Conservation (phyloP, 2,888 invertebrate species). For the Trachelus tabidus region DNA sequence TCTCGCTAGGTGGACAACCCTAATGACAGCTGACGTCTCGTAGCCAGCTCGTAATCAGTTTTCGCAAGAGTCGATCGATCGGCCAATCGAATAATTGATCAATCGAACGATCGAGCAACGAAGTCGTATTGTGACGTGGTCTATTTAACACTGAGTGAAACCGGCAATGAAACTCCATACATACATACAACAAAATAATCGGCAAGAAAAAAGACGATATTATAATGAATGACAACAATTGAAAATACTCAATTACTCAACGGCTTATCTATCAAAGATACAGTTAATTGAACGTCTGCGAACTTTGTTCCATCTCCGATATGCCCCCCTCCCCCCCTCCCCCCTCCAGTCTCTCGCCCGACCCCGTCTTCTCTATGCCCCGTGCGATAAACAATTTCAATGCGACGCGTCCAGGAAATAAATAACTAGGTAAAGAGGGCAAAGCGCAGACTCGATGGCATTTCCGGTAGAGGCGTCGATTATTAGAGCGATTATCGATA, state of each 20-base stretch:
- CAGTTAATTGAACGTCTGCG: too few relatives aligned
- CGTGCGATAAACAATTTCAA: too few relatives aligned
- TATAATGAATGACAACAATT: too few relatives aligned
- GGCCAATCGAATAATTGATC: conserved; percentile 26
- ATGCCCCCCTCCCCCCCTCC: conserved; percentile 14
- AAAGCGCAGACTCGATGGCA: background rate
- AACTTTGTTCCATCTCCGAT: conserved; percentile 20
- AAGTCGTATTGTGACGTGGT: conserved; percentile 23
- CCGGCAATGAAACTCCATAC: too few relatives aligned
- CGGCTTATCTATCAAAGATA: too few relatives aligned
- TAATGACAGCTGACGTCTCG: too few relatives aligned
- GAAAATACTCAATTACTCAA: too few relatives aligned
- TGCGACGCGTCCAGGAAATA: background rate
- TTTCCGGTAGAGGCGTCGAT: background rate
- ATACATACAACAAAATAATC: too few relatives aligned
- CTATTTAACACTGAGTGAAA: conserved; percentile 31
- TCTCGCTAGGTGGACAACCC: too few relatives aligned
- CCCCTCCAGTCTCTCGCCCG: conserved; percentile 5
- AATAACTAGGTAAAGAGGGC: background rate
- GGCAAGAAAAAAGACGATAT: too few relatives aligned
- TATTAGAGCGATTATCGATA: background rate
- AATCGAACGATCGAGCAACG: background rate
- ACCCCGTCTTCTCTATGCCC: background rate
- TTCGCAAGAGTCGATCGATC: conserved; percentile 19
- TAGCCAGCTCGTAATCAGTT: too few relatives aligned